A percentile compares a stretch with the other conserved stretches of the same genome.
Conservation (phyloP, 2,113 vertebrate genomes). For the Platichthys stellatus region DNA sequence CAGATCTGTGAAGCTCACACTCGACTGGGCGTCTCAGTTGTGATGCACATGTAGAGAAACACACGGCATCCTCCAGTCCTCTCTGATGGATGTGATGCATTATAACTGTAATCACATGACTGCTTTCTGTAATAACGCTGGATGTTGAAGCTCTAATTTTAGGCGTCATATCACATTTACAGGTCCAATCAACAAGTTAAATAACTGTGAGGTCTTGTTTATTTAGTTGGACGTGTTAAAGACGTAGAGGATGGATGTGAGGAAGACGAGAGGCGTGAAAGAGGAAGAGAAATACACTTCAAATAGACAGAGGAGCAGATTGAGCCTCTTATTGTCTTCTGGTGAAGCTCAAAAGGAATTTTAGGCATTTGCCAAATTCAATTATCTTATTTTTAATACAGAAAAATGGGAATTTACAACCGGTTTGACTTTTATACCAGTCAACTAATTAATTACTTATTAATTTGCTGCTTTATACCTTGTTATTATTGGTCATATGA, state of each 20-base stretch:
- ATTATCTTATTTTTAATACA: not conserved
- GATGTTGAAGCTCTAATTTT: slow-evolving; percentile 23
- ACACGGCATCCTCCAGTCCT: not conserved
- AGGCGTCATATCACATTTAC: slow-evolving; percentile 37
- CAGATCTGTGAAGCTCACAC: slow-evolving; percentile 37
- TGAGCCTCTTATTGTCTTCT: too few species aligned
- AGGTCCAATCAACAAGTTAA: slow-evolving; percentile 39
- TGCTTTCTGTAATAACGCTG: slow-evolving; percentile 11
- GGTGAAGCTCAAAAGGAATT: too few species aligned
- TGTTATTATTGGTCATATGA: too few species aligned
- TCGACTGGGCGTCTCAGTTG: slow-evolving; percentile 26
- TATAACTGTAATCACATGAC: slow-evolving; percentile 26
- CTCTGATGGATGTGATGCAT: slow-evolving; percentile 36
- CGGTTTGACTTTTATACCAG: not conserved
- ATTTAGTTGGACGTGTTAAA: too few species aligned
- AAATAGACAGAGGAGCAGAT: too few species aligned
- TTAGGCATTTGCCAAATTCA: too few species aligned
- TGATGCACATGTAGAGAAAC: slow-evolving; percentile 18
- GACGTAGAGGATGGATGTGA: too few species aligned
- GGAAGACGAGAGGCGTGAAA: too few species aligned
- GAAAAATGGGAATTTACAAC: not conserved
- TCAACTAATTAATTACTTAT: too few species aligned
- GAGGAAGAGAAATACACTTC: too few species aligned
- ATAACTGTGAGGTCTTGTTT: too few species aligned
- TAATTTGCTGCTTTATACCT: too few species aligned